A percentile compares a stretch with the other conserved stretches of the same genome.
Conservation (phyloP, 2,113 vertebrate genomes). For the Grammomys dolichurus region DNA sequence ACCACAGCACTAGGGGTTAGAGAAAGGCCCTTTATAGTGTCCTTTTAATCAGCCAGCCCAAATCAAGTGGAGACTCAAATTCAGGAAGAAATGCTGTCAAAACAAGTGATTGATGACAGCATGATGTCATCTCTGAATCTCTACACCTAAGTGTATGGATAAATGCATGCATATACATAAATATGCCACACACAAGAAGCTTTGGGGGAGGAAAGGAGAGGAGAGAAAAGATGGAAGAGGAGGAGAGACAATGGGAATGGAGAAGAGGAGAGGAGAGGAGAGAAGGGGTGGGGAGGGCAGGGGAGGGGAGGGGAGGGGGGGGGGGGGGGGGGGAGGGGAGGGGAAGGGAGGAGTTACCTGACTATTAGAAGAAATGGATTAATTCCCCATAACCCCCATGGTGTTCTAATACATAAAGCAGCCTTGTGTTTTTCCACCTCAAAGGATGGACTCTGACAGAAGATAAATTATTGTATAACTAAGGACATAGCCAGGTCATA, state of each 20-base stretch:
- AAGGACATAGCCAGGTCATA: too few relatives aligned
- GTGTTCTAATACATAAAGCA: neutral
- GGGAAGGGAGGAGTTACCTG: neutral
- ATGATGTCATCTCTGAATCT: too few relatives aligned
- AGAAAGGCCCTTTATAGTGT: neutral
- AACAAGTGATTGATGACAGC: too few relatives aligned
- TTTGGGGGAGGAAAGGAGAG: neutral
- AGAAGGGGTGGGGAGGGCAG: rapidly evolving
- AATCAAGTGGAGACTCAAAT: neutral
- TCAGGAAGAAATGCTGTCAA: neutral
- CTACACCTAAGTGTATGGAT: neutral
- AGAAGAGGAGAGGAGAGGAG: neutral
- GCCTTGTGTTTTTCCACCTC: neutral
- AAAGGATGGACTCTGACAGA: neutral
- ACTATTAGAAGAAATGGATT: neutral
- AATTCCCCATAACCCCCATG: neutral
- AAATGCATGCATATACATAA: too few relatives aligned
- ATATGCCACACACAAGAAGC: neutral
- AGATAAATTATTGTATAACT: neutral
- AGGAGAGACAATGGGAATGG: neutral
- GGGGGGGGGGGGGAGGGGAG: rapidly evolving
- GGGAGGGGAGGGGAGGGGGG: rapidly evolving
- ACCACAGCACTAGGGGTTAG: neutral
- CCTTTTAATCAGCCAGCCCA: too few relatives aligned
- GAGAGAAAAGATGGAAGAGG: too few relatives aligned